These are phyloP conservation scores for Platycnemis pennipes DNA, from an alignment of 2,888 invertebrate genomes.

Conservation along the genomic window DNA sequence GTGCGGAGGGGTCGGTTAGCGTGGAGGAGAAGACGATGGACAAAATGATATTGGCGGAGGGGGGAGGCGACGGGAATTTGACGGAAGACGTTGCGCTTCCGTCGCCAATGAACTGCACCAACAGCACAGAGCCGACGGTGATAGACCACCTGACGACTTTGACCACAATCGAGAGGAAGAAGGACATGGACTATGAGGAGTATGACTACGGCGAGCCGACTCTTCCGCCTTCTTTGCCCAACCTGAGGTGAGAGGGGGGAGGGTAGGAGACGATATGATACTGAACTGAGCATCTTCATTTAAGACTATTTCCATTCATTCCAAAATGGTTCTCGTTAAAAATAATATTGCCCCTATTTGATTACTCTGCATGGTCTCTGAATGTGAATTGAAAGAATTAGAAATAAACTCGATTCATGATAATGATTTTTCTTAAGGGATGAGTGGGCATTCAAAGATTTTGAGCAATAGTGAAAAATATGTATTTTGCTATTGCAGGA, in stretches of 20 bases:
- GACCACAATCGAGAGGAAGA: slow-evolving; percentile 80
- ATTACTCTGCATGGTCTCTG: too few species aligned
- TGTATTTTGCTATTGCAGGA: slow-evolving; percentile 81
- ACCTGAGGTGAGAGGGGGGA: slow-evolving; percentile 70
- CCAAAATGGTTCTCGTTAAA: too few species aligned
- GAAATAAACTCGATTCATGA: too few species aligned
- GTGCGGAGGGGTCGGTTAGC: background rate
- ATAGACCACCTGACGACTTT: slow-evolving; percentile 78
- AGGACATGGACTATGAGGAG: slow-evolving; percentile 82
- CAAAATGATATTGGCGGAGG: slow-evolving; percentile 82
- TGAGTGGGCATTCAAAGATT: too few species aligned
- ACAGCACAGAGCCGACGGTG: slow-evolving; percentile 77
- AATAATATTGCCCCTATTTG: too few species aligned
- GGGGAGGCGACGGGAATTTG: slow-evolving; percentile 78
- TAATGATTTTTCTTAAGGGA: too few species aligned
- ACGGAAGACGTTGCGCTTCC: slow-evolving; percentile 57
- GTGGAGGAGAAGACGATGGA: slow-evolving; percentile 75
- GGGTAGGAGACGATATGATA: too few species aligned
- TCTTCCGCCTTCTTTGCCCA: slow-evolving; percentile 90
- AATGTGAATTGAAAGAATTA: too few species aligned
- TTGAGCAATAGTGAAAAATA: background rate
- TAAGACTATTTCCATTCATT: too few species aligned
- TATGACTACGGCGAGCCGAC: slow-evolving; percentile 87
- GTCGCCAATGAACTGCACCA: slow-evolving; percentile 79
- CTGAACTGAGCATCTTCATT: too few species aligned